These are phyloP conservation scores for Alfaro cultratus DNA, from an alignment of 2,797 vertebrate genomes.

Conservation along the genomic window DNA sequence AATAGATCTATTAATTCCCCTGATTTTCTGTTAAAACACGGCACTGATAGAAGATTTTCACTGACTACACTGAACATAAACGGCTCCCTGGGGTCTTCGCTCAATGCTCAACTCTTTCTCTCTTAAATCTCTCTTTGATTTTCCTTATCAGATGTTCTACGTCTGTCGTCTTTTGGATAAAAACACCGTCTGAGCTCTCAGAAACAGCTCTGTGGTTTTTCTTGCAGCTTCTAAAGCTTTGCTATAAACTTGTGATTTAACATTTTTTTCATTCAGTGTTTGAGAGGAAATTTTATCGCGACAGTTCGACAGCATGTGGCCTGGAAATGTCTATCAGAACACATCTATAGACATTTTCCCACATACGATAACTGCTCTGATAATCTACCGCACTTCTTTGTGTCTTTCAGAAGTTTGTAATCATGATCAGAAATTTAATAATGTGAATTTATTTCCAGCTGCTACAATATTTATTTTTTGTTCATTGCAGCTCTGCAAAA, in stretches of 20 bases:
- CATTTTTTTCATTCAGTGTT: slow-evolving; percentile 16
- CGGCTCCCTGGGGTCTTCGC: slow-evolving; percentile 47
- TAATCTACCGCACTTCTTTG: neutral
- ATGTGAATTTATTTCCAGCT: neutral
- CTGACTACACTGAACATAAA: slow-evolving; percentile 39
- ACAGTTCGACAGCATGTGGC: slow-evolving; percentile 26
- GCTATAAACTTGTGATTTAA: slow-evolving; percentile 42
- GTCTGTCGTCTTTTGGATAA: slow-evolving; percentile 53
- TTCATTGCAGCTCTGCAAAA: no score
- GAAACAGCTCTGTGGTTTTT: slow-evolving; percentile 19
- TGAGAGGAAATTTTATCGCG: slow-evolving; percentile 12
- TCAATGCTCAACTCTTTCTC: slow-evolving; percentile 42
- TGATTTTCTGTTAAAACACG: slow-evolving; percentile 41
- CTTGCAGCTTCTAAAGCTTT: slow-evolving; percentile 31
- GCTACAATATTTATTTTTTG: neutral
- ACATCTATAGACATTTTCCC: slow-evolving; percentile 2
- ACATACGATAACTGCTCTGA: slow-evolving; percentile 7
- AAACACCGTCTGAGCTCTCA: slow-evolving; percentile 36
- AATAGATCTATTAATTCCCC: slow-evolving; percentile 55
- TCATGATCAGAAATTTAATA: neutral
- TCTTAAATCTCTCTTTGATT: slow-evolving; percentile 58
- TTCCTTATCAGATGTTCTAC: slow-evolving; percentile 52
- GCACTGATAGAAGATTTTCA: slow-evolving; percentile 41
- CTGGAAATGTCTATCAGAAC: slow-evolving; percentile 58
- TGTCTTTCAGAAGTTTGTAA: neutral